Base-by-base conservation (phyloP, 2,888 invertebrate species). In the Nomada flava region DNA sequence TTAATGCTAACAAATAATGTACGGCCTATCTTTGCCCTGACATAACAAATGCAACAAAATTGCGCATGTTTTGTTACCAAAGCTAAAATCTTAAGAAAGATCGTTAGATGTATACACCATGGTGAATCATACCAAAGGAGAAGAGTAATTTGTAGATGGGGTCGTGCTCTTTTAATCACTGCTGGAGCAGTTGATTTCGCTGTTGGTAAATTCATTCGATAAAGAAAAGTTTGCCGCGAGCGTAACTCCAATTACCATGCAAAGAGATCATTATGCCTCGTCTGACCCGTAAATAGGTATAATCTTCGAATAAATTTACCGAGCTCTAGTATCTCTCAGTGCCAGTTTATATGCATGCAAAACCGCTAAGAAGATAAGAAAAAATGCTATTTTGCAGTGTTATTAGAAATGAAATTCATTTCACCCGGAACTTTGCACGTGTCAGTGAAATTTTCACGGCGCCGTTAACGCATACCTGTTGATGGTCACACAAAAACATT, bases 381-480 rank as follows among this genome's bases (percentile, higher is more conserved):
- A 73, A 72, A 20, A 15, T 64, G 64, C 53, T 77, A 65, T 69
- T 53, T 78, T 74, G 74, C 83, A 79, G 65, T 74, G 69, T 80
- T 80, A 85, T 64, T 36, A 72, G 69, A 84, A 86, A 76, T 76
- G 76, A 79, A 77, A 67, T 81, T 86, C 77, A 82, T 86, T 84
- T 86, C 83, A 86, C 86, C 86, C 75, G 84, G 59, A 79, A 75
- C 42, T 73, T 86, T 84, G 82, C 84, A 86, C 79, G 82, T 84
- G 70, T 71, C 82, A 86, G 76, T 78, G 87, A 86, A 84, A 77
- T 75, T 82, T 86, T 86, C 79, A 78, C 87, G 84, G 82, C 86
- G 86, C 70, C 86, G 84, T 84, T 84, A 79, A 60, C 60, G 79
- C 70, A 86, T 64, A 86, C 77, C 84, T 82, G 73, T 82, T 82